Conservation (phyloP, 2,888 invertebrate species). For the Dysmachus trigonus region DNA sequence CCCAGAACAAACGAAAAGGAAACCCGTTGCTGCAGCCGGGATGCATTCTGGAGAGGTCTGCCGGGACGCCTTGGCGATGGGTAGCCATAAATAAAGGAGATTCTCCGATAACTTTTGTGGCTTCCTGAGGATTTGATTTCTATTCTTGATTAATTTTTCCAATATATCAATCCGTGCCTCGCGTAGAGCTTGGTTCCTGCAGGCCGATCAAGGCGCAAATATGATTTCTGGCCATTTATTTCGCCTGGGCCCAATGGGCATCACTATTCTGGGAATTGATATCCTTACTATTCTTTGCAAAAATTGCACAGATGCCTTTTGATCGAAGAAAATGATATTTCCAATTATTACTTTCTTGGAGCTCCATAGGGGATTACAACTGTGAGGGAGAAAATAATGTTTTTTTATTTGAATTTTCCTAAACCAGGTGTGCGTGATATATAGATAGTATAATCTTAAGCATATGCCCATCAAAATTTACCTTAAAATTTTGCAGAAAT, state of each 20-base stretch:
- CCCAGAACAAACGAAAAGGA: background rate
- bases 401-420: background rate
- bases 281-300: background rate
- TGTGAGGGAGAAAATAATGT: background rate
- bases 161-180: background rate
- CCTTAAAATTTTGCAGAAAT: no score
- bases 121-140: background rate
- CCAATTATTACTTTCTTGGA: background rate
- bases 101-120: background rate
- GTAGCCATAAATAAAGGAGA: background rate
- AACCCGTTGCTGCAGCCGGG: background rate
- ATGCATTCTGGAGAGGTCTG: background rate
- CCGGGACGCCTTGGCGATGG: background rate
- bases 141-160: background rate
- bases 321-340: background rate
- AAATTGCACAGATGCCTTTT: background rate
- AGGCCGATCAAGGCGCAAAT: background rate
- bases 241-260: background rate
- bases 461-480: no score
- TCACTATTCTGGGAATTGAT: background rate
- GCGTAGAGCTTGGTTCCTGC: background rate
- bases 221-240: background rate
- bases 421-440: no score
- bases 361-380: background rate
- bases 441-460: no score